Evolutionary conservation across 2,797 vertebrate species (phyloP).

Genomic region (Myiotriccus ornatus): DNA sequence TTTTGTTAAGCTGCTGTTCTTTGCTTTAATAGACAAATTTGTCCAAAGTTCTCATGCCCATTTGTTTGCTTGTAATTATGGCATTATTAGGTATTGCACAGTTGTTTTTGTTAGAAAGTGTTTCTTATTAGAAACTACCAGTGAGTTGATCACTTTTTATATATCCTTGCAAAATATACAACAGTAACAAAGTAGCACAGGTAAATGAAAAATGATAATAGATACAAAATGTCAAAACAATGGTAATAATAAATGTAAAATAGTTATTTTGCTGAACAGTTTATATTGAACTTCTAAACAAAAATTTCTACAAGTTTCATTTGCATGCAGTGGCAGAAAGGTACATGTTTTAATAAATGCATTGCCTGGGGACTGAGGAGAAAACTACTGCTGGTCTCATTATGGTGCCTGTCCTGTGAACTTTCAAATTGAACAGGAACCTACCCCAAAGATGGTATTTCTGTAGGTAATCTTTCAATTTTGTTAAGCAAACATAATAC

Average conservation of each 20-base stretch:
- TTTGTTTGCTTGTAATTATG: background rate
- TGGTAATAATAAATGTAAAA: background rate
- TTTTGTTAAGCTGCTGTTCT: background rate
- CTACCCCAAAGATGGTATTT: background rate
- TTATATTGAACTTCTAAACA: background rate
- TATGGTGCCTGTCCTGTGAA: background rate
- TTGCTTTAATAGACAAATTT: background rate
- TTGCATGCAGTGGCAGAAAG: background rate
- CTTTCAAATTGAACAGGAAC: background rate
- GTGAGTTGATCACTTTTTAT: background rate
- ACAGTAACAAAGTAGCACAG: background rate
- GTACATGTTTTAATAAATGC: background rate
- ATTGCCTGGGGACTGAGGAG: background rate
- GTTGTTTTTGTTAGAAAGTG: background rate
- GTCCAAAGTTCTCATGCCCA: background rate
- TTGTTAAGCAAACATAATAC: background rate
- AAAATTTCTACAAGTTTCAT: background rate
- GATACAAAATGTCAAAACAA: background rate
- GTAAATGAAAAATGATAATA: background rate
- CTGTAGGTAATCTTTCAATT: background rate
- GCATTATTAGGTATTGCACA: background rate
- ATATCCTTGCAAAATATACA: background rate
- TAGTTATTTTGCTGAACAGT: background rate
- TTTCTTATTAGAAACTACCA: background rate
- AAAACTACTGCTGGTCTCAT: background rate